A percentile compares a stretch with the other conserved stretches of the same genome.
Evolutionary conservation across 2,113 vertebrate species (phyloP).

Genomic region (Erythrolamprus reginae): DNA sequence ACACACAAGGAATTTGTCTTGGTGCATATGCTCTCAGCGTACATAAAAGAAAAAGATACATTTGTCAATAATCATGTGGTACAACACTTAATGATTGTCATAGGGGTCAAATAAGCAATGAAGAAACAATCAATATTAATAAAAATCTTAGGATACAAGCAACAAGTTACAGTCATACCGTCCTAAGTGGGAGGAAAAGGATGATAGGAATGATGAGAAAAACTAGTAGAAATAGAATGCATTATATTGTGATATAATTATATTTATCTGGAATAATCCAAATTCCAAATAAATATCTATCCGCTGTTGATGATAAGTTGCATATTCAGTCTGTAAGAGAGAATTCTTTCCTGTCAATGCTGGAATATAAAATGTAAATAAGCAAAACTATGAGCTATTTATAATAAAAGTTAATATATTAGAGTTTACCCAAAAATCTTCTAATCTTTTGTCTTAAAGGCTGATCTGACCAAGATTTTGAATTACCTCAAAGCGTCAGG

Average conservation of each 20-base stretch:
- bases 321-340: not conserved
- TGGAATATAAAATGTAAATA: not conserved
- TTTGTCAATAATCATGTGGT: too few relatives aligned
- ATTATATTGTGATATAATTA: not conserved
- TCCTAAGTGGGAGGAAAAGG: too few relatives aligned
- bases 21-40: too few relatives aligned
- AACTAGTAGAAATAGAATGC: too few relatives aligned
- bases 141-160: too few relatives aligned
- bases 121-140: too few relatives aligned
- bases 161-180: too few relatives aligned
- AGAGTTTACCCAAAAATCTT: not conserved
- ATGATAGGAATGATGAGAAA: too few relatives aligned
- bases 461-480: not conserved
- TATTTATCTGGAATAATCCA: not conserved
- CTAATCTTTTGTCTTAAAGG: not conserved
- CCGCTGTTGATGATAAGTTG: not conserved
- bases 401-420: not conserved
- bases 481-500: not conserved
- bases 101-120: too few relatives aligned
- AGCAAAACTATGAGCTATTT: not conserved
- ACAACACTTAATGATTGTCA: too few relatives aligned
- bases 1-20: too few relatives aligned
- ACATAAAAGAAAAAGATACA: too few relatives aligned
- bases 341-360: not conserved
- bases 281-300: not conserved